These are phyloP conservation scores for Thalassarche chlororhynchos DNA, from an alignment of 2,113 vertebrate genomes.

Conservation along the genomic window DNA sequence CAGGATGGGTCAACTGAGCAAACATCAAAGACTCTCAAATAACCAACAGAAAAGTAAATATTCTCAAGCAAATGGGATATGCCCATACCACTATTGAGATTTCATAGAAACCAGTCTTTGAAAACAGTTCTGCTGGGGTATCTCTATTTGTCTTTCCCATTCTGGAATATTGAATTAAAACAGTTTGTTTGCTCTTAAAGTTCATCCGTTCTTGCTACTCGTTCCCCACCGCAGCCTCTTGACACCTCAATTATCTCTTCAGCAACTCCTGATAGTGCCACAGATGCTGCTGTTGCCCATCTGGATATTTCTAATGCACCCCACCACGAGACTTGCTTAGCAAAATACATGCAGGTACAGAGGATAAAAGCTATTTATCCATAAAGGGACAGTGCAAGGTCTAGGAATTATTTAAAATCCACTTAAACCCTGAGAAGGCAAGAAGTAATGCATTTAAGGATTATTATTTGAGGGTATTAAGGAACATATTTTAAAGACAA, in stretches of 20 bases:
- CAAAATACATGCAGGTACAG: neutral
- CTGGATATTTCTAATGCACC: neutral
- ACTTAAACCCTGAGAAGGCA: conserved; percentile 18
- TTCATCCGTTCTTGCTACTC: neutral
- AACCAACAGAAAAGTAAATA: conserved; percentile 39
- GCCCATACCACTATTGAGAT: neutral
- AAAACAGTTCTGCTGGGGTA: conserved; percentile 9
- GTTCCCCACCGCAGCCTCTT: neutral
- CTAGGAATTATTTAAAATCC: conserved; percentile 42
- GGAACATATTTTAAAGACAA: neutral
- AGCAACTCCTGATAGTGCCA: neutral
- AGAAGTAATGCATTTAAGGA: conserved; percentile 17
- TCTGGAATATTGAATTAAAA: conserved; percentile 37
- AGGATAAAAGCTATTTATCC: conserved; percentile 37
- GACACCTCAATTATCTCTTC: neutral
- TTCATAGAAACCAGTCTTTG: conserved; percentile 20
- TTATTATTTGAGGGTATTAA: conserved; percentile 32
- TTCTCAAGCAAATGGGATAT: conserved; percentile 23
- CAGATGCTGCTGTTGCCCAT: neutral
- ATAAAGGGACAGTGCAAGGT: neutral
- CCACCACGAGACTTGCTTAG: neutral
- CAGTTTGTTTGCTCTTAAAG: neutral
- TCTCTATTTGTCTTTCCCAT: conserved; percentile 26
- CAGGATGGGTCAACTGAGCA: conserved; percentile 39
- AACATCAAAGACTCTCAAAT: conserved; percentile 36